Evolutionary conservation across 1,140 invertebrate species (phyloP).

Genomic region (Caenorhabditis elegans): WBcel235 BX284603.4:9701001-9701500

Average conservation of each 20-base stretch:
- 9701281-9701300: background rate
- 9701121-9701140: too few relatives aligned
- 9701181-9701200: too few relatives aligned
- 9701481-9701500: background rate
- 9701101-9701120: too few relatives aligned
- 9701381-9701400: conserved; percentile 9
- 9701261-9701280: background rate
- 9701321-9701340: background rate
- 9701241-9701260: background rate
- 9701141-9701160: too few relatives aligned
- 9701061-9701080: too few relatives aligned
- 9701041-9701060: too few relatives aligned
- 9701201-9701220: background rate
- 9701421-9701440: background rate
- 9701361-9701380: background rate
- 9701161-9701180: too few relatives aligned
- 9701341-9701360: background rate
- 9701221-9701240: background rate
- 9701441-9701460: background rate
- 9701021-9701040: too few relatives aligned
- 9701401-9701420: conserved; percentile 13
- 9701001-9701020: too few relatives aligned
- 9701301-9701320: background rate
- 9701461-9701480: background rate
- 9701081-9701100: too few relatives aligned